Percentiles rank a stretch among this genome's conserved stretches.
Evolutionary conservation across 2,797 vertebrate species (phyloP).

Genomic region (Odontamblyopus rebecca): DNA sequence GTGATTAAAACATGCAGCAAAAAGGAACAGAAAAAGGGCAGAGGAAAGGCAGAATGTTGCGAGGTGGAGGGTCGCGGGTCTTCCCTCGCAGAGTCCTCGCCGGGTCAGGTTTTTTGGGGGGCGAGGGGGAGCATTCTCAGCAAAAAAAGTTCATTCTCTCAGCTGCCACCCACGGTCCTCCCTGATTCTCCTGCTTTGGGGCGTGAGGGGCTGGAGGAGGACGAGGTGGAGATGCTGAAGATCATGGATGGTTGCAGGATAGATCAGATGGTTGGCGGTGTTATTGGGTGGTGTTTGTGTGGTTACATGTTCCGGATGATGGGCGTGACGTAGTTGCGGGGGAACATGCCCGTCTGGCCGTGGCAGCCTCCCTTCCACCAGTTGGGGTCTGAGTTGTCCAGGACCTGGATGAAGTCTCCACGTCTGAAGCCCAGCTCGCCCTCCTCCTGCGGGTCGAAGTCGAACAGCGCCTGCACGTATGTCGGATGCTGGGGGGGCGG

Average conservation of each 20-base stretch:
- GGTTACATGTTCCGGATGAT: constrained; percentile 92
- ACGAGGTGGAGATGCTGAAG: constrained; percentile 33
- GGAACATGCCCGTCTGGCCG: constrained; percentile 97
- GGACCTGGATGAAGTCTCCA: constrained; percentile 96
- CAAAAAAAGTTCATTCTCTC: constrained; percentile 52
- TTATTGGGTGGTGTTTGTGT: constrained; percentile 73
- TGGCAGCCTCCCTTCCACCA: constrained; percentile 99
- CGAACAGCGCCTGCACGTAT: constrained; percentile 96
- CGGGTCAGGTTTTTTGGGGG: constrained; percentile 50
- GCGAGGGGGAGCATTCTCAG: constrained; percentile 62
- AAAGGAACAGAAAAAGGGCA: constrained; percentile 43
- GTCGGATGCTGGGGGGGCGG: constrained; percentile 85
- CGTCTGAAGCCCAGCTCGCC: constrained; percentile 96
- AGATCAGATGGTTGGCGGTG: constrained; percentile 33
- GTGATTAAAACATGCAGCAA: constrained; percentile 79
- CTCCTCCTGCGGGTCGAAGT: constrained; percentile 98
- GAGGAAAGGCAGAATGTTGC: constrained; percentile 69
- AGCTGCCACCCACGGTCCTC: constrained; percentile 52
- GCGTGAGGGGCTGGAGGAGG: constrained; percentile 32
- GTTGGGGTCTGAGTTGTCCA: constrained; percentile 96
- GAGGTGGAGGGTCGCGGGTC: constrained; percentile 69
- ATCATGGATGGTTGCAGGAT: constrained; percentile 39
- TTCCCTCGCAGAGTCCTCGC: constrained; percentile 56
- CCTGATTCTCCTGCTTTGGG: constrained; percentile 58
- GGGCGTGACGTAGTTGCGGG: constrained; percentile 97